Evolutionary conservation across 2,888 invertebrate species (phyloP).

Genomic region (Andrena fulva): DNA sequence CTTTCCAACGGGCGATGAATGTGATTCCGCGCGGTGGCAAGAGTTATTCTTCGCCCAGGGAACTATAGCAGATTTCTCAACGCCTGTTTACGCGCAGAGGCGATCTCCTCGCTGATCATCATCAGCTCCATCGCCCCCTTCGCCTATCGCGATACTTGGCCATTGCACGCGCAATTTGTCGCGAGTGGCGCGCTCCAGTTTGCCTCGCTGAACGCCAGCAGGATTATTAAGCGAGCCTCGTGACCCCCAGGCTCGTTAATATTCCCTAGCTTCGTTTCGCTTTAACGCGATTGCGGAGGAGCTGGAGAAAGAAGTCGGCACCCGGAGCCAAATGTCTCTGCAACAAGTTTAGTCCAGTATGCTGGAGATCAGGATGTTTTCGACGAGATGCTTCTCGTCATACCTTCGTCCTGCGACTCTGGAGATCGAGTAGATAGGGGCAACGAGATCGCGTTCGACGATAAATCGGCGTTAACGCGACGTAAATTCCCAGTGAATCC

Average conservation of each 20-base stretch:
- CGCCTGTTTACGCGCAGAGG: slow-evolving; percentile 6
- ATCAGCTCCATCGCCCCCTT: slow-evolving; percentile 21
- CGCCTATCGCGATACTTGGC: slow-evolving; percentile 9
- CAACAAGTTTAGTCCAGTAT: background rate
- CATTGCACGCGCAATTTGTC: slow-evolving; percentile 26
- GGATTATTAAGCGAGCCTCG: slow-evolving; percentile 13
- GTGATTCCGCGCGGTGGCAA: slow-evolving; percentile 9
- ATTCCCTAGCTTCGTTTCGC: slow-evolving; percentile 20
- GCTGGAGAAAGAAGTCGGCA: slow-evolving; percentile 14
- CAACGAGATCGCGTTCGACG: background rate
- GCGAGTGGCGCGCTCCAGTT: slow-evolving; percentile 23
- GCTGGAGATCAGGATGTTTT: background rate
- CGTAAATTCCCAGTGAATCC: slow-evolving; percentile 41
- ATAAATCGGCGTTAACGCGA: slow-evolving; percentile 34
- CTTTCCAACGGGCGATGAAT: slow-evolving; percentile 19
- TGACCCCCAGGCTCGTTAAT: slow-evolving; percentile 36
- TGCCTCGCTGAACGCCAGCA: slow-evolving; percentile 23
- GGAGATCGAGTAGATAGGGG: background rate
- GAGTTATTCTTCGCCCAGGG: background rate
- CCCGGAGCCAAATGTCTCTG: background rate
- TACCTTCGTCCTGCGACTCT: background rate
- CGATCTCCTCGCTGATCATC: background rate
- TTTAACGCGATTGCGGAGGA: slow-evolving; percentile 2
- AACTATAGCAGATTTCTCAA: slow-evolving; percentile 6
- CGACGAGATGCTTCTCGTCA: background rate